Evolutionary conservation across 2,888 invertebrate genomes (phyloP).

Genomic region (Acleris emargana): DNA sequence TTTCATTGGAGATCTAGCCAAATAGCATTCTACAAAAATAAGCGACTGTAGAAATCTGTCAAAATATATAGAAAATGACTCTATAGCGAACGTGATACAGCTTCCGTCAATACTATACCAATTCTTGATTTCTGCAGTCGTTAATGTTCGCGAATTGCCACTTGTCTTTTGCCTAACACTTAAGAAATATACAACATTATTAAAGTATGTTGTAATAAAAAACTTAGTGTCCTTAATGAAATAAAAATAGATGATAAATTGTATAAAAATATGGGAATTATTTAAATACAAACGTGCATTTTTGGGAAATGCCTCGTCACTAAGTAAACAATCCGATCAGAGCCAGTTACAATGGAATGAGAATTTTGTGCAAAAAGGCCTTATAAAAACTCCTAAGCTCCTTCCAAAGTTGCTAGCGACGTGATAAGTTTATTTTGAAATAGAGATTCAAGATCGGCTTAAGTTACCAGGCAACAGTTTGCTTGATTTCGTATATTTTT

Average conservation of each 20-base stretch:
- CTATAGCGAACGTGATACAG: too few species aligned
- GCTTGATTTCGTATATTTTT: constrained; percentile 5
- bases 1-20: too few species aligned
- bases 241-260: neutral
- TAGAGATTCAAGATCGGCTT: constrained; percentile 61
- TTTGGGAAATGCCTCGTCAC: constrained; percentile 57
- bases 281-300: constrained; percentile 1
- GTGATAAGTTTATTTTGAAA: constrained; percentile 81
- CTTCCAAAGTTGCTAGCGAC: constrained; percentile 59
- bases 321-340: constrained; percentile 71
- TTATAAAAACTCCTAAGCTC: constrained; percentile 70
- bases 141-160: too few species aligned
- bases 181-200: too few species aligned
- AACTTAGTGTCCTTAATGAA: too few species aligned
- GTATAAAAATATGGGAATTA: neutral
- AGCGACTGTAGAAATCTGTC: too few species aligned
- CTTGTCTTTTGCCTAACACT: too few species aligned
- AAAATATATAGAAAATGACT: too few species aligned
- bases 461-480: constrained; percentile 35
- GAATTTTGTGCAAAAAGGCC: constrained; percentile 72
- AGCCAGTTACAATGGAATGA: constrained; percentile 63
- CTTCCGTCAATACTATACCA: too few species aligned
- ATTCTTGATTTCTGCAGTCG: too few species aligned
- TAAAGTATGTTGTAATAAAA: too few species aligned
- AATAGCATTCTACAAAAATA: too few species aligned